Conservation (phyloP, 2,888 invertebrate genomes). For the Pelosia muscerda region DNA sequence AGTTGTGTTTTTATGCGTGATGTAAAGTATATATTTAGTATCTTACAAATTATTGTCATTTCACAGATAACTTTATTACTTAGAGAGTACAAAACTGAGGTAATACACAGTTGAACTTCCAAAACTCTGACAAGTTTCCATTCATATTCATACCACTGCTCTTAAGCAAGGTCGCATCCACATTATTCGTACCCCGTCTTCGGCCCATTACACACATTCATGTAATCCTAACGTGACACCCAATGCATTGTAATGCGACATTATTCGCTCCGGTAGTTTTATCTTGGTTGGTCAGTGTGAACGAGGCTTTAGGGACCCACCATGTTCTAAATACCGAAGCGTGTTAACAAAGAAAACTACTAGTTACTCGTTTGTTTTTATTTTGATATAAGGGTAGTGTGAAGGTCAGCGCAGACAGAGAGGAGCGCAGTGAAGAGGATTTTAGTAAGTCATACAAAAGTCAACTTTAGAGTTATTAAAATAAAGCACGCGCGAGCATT, state of each 20-base stretch:
- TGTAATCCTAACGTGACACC: constrained; percentile 74
- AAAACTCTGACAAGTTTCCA: constrained; percentile 1
- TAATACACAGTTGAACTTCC: constrained; percentile 5
- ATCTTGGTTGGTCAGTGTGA: constrained; percentile 56
- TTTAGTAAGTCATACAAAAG: too few species aligned
- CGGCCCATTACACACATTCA: constrained; percentile 75
- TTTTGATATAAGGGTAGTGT: neutral
- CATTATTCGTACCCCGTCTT: constrained; percentile 51
- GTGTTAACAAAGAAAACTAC: constrained; percentile 17
- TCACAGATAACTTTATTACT: neutral
- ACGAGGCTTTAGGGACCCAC: constrained; percentile 55
- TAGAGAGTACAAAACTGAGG: neutral
- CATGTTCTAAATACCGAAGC: constrained; percentile 36
- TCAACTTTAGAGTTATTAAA: too few species aligned
- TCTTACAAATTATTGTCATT: neutral
- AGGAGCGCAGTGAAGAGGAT: too few species aligned
- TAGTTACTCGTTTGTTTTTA: neutral
- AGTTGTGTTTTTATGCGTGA: too few species aligned
- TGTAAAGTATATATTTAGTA: too few species aligned
- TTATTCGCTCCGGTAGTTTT: constrained; percentile 69
- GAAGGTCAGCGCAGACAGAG: too few species aligned
- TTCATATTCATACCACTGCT: constrained; percentile 6
- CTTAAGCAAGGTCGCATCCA: constrained; percentile 49
- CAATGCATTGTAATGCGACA: constrained; percentile 81
- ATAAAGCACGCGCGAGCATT: too few species aligned